Base-by-base conservation (phyloP, 2,797 vertebrate species). In the Protonibea diacanthus region DNA sequence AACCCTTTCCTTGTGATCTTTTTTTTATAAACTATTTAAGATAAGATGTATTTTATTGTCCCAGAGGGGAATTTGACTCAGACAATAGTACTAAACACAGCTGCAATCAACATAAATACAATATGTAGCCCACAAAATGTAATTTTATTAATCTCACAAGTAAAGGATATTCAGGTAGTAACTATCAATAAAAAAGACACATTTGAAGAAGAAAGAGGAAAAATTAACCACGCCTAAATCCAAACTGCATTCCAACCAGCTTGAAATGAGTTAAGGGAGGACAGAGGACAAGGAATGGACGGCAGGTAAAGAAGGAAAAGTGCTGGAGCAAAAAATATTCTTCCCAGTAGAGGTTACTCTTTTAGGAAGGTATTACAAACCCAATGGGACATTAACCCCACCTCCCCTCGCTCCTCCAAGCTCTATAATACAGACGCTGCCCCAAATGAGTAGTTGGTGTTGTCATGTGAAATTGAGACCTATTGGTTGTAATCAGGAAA, bases 401-500 rank as follows among this genome's bases (percentile, higher is more conserved):
- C 82, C 73, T 68, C 60, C 71, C 53, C 60, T 84, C 79, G 66
- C 58, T 63, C 57, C 69, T 53, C 73, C 60, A 78, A 69, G 76
- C 76, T 81, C 81, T 77, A 84, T 89, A 90, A 90, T 78, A 89
- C 80, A 89, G 63, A 88, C 63, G 3, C 72, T 79, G 79, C 80
- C 87, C 80, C 87, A 89, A 85, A 86, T 87, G 92, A 91, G 87
- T 85, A 90, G 85, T 91, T 91, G 85, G 83, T 76, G 79, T 85
- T 93, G 92, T 91, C 92, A 88, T 83, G 76, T 91, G 71, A 93
- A 92, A 94, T 91, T 93, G 90, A 92, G 88, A 94, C 86, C 86
- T 93, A 95, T 90, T 88, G 87, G 85, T 90, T 93, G 92, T 86
- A 94, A 95, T 94, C 91, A 93, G 88, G 78, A 83, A 92, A 85